phyloP scores from a whole-genome alignment of 1,140 invertebrate species.

The Cydia splendana region DNA sequence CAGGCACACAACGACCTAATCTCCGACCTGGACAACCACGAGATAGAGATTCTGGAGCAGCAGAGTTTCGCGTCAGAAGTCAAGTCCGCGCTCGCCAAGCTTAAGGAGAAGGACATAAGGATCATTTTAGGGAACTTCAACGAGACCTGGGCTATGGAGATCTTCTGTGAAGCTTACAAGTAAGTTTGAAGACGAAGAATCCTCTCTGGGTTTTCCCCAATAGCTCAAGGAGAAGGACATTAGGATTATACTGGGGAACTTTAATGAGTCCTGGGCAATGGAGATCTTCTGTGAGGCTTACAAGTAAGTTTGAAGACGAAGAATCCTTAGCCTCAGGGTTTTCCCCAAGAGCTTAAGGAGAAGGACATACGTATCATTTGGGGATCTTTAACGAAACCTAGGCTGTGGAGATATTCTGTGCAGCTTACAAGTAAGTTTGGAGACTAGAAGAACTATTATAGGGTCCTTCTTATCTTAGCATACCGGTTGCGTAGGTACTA shows the following conservation, averaged over 20 bases:
- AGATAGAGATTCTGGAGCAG: slow-evolving; percentile 92
- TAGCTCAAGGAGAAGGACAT: slow-evolving; percentile 96
- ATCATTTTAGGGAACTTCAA: slow-evolving; percentile 99
- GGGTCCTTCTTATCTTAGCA: too few relatives aligned
- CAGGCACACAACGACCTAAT: slow-evolving; percentile 95
- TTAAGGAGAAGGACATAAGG: slow-evolving; percentile 95
- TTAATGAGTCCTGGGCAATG: slow-evolving; percentile 96
- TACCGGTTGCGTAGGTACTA: too few relatives aligned
- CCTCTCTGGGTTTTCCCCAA: too few relatives aligned
- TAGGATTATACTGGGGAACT: slow-evolving; percentile 97
- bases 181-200: too few relatives aligned
- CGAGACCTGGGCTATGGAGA: slow-evolving; percentile 94
- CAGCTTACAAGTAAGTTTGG: too few relatives aligned
- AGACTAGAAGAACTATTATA: too few relatives aligned
- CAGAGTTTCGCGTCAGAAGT: slow-evolving; percentile 97
- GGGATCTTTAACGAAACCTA: too few relatives aligned
- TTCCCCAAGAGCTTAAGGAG: too few relatives aligned
- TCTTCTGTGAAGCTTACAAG: slow-evolving; percentile 96
- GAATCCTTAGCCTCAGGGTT: too few relatives aligned
- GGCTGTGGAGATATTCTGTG: too few relatives aligned
- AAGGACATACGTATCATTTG: too few relatives aligned
- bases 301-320: slow-evolving; percentile 75
- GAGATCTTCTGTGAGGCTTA: slow-evolving; percentile 96
- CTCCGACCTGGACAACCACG: slow-evolving; percentile 90
- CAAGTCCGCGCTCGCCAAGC: slow-evolving; percentile 88